These are phyloP conservation scores for Leiothrix lutea DNA, from an alignment of 2,113 vertebrate genomes.

Conservation along the genomic window DNA sequence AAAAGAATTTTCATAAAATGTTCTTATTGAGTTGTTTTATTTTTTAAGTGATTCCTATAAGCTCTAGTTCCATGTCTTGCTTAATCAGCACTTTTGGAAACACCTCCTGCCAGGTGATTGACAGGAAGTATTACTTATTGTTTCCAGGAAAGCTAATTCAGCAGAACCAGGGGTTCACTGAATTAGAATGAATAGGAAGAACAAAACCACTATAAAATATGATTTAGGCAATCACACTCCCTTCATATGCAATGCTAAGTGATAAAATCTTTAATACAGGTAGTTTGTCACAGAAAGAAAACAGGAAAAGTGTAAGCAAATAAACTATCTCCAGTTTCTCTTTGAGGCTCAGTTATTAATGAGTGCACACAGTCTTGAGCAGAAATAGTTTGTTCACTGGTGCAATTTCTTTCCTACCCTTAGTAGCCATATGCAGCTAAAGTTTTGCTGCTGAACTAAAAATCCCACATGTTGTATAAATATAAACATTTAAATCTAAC, in stretches of 20 bases:
- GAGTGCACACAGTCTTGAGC: neutral
- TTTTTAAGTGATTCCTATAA: neutral
- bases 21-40: neutral
- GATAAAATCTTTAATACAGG: neutral
- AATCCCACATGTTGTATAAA: neutral
- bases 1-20: neutral
- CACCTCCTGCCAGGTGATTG: conserved; percentile 32
- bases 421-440: neutral
- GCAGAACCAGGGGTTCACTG: neutral
- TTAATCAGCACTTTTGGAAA: conserved; percentile 41
- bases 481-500: neutral
- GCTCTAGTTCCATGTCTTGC: neutral
- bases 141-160: conserved; percentile 48
- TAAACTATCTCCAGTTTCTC: neutral
- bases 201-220: neutral
- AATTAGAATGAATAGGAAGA: neutral
- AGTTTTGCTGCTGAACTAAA: neutral
- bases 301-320: neutral
- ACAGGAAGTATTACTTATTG: conserved; percentile 17
- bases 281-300: neutral
- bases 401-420: neutral
- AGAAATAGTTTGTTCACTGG: neutral
- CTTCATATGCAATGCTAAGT: neutral
- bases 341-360: neutral
- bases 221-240: neutral